A percentile compares a stretch with the other conserved stretches of the same genome.
phyloP scores from a whole-genome alignment of 2,888 invertebrate genomes.

The Conomelus anceps region DNA sequence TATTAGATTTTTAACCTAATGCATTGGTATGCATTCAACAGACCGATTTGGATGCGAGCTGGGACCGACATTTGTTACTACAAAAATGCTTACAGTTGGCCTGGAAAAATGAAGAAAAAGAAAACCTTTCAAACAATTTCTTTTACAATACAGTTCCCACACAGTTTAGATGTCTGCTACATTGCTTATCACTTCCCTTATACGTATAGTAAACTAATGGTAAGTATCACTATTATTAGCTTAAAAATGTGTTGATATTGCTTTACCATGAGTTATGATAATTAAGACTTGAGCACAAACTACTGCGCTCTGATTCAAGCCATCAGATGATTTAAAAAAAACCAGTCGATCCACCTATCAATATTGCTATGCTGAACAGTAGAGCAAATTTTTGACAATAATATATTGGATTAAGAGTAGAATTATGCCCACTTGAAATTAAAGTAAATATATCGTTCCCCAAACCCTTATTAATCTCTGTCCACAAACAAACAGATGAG shows the following conservation, averaged over 20 bases:
- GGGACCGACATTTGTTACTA: slow-evolving; percentile 78
- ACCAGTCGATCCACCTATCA: too few relatives aligned
- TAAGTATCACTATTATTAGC: slow-evolving; percentile 39
- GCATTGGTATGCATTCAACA: slow-evolving; percentile 15
- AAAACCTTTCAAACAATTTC: slow-evolving; percentile 67
- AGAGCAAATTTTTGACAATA: too few relatives aligned
- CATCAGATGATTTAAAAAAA: too few relatives aligned
- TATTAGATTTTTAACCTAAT: not conserved
- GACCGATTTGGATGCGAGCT: slow-evolving; percentile 59
- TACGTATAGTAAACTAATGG: slow-evolving; percentile 70
- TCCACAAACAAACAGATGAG: too few relatives aligned
- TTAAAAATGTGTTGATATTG: not conserved
- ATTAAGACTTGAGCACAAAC: too few relatives aligned
- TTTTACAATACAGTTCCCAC: slow-evolving; percentile 69
- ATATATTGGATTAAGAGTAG: too few relatives aligned
- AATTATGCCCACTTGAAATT: too few relatives aligned
- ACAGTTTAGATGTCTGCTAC: slow-evolving; percentile 71
- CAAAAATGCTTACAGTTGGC: slow-evolving; percentile 61
- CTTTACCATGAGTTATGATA: too few relatives aligned
- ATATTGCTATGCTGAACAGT: too few relatives aligned
- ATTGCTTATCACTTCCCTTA: slow-evolving; percentile 84
- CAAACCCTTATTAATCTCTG: too few relatives aligned
- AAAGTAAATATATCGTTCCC: too few relatives aligned
- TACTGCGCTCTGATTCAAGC: too few relatives aligned
- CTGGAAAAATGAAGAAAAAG: slow-evolving; percentile 47